These are phyloP conservation scores for Apodemia zela DNA, from an alignment of 2,888 invertebrate genomes.

Conservation along the genomic window DNA sequence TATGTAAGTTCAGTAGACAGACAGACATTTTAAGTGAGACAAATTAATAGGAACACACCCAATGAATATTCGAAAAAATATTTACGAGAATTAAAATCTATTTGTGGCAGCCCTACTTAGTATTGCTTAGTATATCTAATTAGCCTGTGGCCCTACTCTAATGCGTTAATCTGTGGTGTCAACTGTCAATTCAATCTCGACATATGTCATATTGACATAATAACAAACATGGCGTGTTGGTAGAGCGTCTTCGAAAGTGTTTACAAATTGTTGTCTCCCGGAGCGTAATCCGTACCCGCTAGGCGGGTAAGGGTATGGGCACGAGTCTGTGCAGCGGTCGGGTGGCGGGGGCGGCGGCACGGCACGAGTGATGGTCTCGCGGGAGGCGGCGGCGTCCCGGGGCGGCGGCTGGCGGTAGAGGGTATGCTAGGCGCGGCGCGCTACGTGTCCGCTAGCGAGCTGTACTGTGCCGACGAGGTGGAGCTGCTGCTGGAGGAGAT, in stretches of 20 bases:
- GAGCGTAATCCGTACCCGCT: slow-evolving; percentile 37
- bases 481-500: slow-evolving; percentile 78
- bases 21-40: too few species aligned
- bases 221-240: slow-evolving; percentile 72
- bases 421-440: slow-evolving; percentile 75
- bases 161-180: not conserved
- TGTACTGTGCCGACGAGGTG: slow-evolving; percentile 78
- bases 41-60: too few species aligned
- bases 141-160: too few species aligned
- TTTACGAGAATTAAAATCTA: too few species aligned
- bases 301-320: slow-evolving; percentile 49
- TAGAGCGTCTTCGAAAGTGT: slow-evolving; percentile 55
- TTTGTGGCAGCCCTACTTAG: not conserved
- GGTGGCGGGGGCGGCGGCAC: slow-evolving; percentile 41
- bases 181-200: not conserved
- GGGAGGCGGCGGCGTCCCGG: slow-evolving; percentile 41
- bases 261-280: slow-evolving; percentile 47
- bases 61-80: too few species aligned
- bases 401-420: slow-evolving; percentile 58
- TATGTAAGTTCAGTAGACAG: too few species aligned
- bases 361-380: slow-evolving; percentile 30
- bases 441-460: slow-evolving; percentile 78
- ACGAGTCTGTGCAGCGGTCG: slow-evolving; percentile 29
- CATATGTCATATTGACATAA: slow-evolving; percentile 40
- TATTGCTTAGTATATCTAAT: too few species aligned